These are phyloP conservation scores for Propithecus coquereli DNA, from an alignment of 2,113 vertebrate species.

Conservation along the genomic window DNA sequence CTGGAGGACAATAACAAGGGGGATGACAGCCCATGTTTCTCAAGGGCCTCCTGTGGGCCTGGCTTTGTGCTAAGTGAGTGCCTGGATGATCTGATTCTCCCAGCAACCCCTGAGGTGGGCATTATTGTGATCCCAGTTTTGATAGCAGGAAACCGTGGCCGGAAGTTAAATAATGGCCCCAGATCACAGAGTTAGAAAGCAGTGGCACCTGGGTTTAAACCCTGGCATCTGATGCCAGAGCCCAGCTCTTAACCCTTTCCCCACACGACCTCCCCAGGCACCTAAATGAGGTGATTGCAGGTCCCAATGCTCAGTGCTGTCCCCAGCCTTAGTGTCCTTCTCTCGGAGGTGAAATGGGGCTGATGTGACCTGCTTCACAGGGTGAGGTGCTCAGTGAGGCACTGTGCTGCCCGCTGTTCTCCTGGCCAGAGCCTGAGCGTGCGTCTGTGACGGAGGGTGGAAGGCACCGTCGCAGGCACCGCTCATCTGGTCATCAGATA, in stretches of 20 bases:
- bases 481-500: neutral
- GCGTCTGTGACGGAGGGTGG: neutral
- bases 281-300: fast-evolving
- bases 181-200: neutral
- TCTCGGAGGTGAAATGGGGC: neutral
- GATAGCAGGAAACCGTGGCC: neutral
- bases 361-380: neutral
- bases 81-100: neutral
- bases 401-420: neutral
- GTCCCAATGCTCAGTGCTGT: neutral
- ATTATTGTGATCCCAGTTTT: neutral
- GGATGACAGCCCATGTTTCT: neutral
- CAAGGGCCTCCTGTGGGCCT: neutral
- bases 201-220: neutral
- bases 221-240: neutral
- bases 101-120: neutral
- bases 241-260: neutral
- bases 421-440: neutral
- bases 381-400: too few species aligned
- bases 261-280: too few species aligned
- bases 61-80: neutral
- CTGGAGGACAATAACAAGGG: neutral
- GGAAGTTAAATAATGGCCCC: neutral
- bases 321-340: neutral
- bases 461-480: neutral